phyloP scores from a whole-genome alignment of 2,888 invertebrate species.

The Thereva nobilitata region DNA sequence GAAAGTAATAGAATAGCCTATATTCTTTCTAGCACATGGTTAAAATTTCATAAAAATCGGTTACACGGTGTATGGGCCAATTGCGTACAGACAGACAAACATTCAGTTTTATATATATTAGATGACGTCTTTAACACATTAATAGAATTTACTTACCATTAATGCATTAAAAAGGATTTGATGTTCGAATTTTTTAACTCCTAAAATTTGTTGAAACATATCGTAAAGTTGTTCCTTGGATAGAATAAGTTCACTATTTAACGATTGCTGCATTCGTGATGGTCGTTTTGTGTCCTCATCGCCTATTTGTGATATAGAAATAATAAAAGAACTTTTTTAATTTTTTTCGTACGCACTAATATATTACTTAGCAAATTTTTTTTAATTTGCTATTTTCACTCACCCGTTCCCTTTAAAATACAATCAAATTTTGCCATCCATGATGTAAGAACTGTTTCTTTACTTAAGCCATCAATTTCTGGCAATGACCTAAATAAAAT shows the following conservation, averaged over 20 bases:
- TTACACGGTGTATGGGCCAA: no score
- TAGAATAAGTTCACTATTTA: constrained; percentile 91
- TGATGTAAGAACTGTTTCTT: constrained; percentile 97
- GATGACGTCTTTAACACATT: no score
- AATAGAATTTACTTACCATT: constrained; percentile 71
- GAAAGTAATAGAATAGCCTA: no score
- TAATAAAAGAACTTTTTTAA: constrained; percentile 10
- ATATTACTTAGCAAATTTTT: neutral
- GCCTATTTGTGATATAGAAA: constrained; percentile 62
- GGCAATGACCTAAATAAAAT: constrained; percentile 78
- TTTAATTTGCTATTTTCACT: constrained; percentile 45
- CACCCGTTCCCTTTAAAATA: constrained; percentile 85
- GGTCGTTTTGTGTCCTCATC: constrained; percentile 88
- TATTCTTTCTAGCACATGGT: no score
- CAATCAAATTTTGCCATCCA: constrained; percentile 99
- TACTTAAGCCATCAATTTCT: constrained; percentile 98
- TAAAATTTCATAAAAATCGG: no score
- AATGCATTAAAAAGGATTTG: constrained; percentile 98
- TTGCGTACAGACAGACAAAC: no score
- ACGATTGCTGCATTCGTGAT: constrained; percentile 82
- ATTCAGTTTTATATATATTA: no score
- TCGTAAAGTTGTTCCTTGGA: constrained; percentile 99
- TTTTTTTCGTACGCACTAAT: constrained; percentile 18
- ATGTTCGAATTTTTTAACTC: constrained; percentile 99
- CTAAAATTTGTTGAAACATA: constrained; percentile 99